Evolutionary conservation across 37 sponge, comb jelly and placozoan species (phyloP).

Genomic region (Amphimedon queenslandica): DNA sequence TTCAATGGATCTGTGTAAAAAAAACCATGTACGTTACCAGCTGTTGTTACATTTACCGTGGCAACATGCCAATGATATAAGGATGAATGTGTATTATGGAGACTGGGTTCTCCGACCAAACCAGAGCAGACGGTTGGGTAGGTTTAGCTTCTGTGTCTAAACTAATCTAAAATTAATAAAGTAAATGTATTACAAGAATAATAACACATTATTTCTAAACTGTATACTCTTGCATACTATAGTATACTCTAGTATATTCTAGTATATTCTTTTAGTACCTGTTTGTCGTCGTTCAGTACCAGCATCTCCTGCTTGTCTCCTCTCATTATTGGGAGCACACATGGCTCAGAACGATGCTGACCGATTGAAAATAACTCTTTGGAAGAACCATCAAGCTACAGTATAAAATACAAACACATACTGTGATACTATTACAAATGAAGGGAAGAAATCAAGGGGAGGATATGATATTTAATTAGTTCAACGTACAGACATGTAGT

Average conservation of each 20-base stretch:
- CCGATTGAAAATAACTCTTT: constrained; percentile 67
- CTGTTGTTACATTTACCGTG: too few relatives aligned
- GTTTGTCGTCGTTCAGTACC: constrained; percentile 43
- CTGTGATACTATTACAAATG: too few relatives aligned
- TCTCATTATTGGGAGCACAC: constrained; percentile 23
- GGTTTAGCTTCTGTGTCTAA: constrained; percentile 36
- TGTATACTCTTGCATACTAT: too few relatives aligned
- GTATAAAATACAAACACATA: not conserved
- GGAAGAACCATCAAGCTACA: constrained; percentile 37
- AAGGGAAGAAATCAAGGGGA: not conserved
- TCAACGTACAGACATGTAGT: constrained; percentile 17
- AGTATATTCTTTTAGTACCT: constrained; percentile 4
- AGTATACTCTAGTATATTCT: too few relatives aligned
- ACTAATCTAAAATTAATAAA: constrained; percentile 7
- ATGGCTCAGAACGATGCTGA: constrained; percentile 35
- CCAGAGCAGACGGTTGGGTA: constrained; percentile 16
- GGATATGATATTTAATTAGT: not conserved
- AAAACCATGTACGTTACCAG: too few relatives aligned
- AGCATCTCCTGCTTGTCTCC: constrained; percentile 28
- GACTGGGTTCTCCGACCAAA: constrained; percentile 32
- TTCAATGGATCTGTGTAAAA: constrained; percentile 22
- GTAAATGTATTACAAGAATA: not conserved
- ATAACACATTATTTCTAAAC: too few relatives aligned
- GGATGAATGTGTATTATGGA: constrained; percentile 32
- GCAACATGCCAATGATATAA: constrained; percentile 30